phyloP scores from a whole-genome alignment of 1,140 invertebrate genomes.

The Brachionus calyciflorus region DNA sequence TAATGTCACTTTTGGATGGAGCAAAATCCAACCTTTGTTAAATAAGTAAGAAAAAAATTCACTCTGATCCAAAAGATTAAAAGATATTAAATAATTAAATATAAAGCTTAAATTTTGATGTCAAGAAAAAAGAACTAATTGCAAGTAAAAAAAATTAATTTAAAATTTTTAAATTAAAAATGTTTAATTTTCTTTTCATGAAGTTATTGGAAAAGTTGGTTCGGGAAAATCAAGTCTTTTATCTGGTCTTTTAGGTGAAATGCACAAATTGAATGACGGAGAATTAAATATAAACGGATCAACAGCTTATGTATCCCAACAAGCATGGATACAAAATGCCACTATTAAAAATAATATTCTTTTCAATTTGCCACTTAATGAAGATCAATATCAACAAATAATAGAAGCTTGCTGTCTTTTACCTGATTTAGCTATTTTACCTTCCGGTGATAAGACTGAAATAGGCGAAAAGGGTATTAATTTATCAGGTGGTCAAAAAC shows the following conservation, averaged over 20 bases:
- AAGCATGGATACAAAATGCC: conserved; percentile 68
- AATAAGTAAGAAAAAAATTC: background rate
- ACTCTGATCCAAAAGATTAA: too few relatives aligned
- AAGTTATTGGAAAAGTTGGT: conserved; percentile 78
- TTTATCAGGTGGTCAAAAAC: conserved; percentile 57
- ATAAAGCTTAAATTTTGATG: conserved; percentile 32
- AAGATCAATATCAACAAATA: conserved; percentile 62
- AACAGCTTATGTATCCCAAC: conserved; percentile 71
- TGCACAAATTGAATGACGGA: conserved; percentile 71
- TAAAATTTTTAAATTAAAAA: background rate
- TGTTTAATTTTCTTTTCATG: background rate
- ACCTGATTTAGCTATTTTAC: conserved; percentile 51
- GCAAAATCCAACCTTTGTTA: background rate
- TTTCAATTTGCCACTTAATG: conserved; percentile 65
- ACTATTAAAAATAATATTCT: conserved; percentile 69
- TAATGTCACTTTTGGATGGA: conserved; percentile 15
- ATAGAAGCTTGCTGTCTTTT: conserved; percentile 58
- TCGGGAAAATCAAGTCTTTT: conserved; percentile 84
- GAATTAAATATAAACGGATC: conserved; percentile 73
- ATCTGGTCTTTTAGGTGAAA: conserved; percentile 82
- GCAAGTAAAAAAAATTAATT: conserved; percentile 60
- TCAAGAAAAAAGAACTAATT: conserved; percentile 61
- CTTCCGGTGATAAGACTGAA: conserved; percentile 48
- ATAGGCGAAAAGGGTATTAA: conserved; percentile 52
- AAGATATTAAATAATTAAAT: background rate